A percentile compares a stretch with the other conserved stretches of the same genome.
Conservation (phyloP, 2,797 vertebrate species). For the Onychomys leucogaster region DNA sequence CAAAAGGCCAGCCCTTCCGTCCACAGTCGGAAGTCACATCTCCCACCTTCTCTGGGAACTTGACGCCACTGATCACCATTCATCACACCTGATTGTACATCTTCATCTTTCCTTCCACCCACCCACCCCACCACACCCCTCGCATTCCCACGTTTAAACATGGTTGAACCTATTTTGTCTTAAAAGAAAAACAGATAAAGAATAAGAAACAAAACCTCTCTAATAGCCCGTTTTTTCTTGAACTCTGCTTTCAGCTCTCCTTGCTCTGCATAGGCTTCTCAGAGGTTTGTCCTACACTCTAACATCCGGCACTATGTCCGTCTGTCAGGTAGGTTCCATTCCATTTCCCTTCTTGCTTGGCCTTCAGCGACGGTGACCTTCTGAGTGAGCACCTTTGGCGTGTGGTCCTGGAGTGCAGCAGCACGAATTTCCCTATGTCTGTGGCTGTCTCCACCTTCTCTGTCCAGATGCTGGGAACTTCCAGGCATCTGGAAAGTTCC, state of each 20-base stretch:
- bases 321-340: neutral
- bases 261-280: neutral
- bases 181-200: slow-evolving; percentile 16
- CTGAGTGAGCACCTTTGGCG: neutral
- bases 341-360: neutral
- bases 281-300: neutral
- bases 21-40: neutral
- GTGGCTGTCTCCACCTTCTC: neutral
- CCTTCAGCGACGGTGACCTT: neutral
- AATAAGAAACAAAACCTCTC: neutral
- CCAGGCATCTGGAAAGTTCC: neutral
- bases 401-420: neutral
- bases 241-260: neutral
- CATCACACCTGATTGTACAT: neutral
- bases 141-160: neutral
- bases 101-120: neutral
- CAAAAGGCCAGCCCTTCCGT: neutral
- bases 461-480: neutral
- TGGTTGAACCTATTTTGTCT: neutral
- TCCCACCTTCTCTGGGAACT: neutral
- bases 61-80: neutral
- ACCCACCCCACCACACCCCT: neutral
- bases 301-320: too few species aligned
- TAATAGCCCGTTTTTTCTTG: fast-evolving
- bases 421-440: neutral